phyloP scores from a whole-genome alignment of 2,113 vertebrate genomes.

The Naja naja region DNA sequence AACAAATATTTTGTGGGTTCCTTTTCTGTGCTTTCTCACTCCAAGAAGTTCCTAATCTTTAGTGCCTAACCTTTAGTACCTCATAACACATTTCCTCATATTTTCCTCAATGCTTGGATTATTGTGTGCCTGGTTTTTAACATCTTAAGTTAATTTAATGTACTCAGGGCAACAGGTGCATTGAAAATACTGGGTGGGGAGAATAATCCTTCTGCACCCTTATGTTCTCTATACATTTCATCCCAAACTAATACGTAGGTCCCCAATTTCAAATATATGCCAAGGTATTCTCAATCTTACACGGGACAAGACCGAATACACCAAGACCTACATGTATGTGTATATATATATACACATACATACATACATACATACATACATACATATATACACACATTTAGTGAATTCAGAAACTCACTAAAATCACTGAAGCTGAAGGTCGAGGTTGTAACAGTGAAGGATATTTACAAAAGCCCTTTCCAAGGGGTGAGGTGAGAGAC shows the following conservation, averaged over 20 bases:
- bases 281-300: too few species aligned
- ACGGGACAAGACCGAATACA: too few species aligned
- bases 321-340: too few species aligned
- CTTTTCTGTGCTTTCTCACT: background rate
- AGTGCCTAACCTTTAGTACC: background rate
- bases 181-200: background rate
- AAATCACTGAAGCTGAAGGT: conserved; percentile 28
- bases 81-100: background rate
- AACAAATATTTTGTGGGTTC: background rate
- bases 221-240: background rate
- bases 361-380: too few species aligned
- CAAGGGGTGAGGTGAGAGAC: background rate
- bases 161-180: conserved; percentile 4
- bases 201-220: background rate
- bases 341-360: too few species aligned
- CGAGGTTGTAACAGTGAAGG: conserved; percentile 13
- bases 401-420: conserved; percentile 31
- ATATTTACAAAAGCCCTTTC: conserved; percentile 40
- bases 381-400: too few species aligned
- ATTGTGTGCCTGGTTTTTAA: background rate
- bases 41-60: background rate
- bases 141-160: background rate
- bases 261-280: conserved; percentile 24
- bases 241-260: conserved; percentile 27
- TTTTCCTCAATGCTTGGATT: background rate